Conservation (phyloP, 2,113 vertebrate species). For the Cavia aperea region DNA sequence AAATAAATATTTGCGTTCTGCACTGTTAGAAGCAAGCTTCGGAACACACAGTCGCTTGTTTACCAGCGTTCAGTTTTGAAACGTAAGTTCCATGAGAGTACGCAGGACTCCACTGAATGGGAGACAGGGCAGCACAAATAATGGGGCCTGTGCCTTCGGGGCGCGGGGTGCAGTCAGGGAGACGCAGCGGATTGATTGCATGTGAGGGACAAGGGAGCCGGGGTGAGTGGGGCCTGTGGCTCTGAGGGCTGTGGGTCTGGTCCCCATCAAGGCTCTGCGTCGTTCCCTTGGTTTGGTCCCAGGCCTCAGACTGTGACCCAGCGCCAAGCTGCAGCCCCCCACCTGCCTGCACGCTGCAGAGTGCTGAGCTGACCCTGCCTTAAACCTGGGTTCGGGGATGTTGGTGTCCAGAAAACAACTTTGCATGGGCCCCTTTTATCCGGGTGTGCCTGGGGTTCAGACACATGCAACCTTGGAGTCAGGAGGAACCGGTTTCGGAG, state of each 20-base stretch:
- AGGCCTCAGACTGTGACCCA: not conserved
- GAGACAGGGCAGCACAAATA: not conserved
- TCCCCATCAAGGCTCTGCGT: slow-evolving; percentile 11
- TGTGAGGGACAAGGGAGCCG: fast-evolving
- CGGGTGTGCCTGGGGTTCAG: not conserved
- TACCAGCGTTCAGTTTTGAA: not conserved
- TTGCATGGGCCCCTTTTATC: not conserved
- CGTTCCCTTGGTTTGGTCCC: slow-evolving; percentile 43
- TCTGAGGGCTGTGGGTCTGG: not conserved
- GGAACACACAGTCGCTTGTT: not conserved
- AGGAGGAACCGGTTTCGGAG: not conserved
- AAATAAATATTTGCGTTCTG: slow-evolving; percentile 38
- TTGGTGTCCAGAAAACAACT: not conserved
- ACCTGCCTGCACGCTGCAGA: fast-evolving
- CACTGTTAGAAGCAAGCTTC: not conserved
- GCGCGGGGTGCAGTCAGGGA: fast-evolving
- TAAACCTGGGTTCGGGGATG: not conserved
- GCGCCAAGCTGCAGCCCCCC: not conserved
- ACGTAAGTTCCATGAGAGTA: not conserved
- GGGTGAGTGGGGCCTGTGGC: not conserved
- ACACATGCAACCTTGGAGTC: not conserved
- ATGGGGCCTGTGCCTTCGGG: not conserved
- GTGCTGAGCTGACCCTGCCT: not conserved
- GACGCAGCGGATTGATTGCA: not conserved
- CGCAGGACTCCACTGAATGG: not conserved